These are phyloP conservation scores for Cetonia aurata DNA, from an alignment of 2,888 invertebrate genomes.

Conservation along the genomic window DNA sequence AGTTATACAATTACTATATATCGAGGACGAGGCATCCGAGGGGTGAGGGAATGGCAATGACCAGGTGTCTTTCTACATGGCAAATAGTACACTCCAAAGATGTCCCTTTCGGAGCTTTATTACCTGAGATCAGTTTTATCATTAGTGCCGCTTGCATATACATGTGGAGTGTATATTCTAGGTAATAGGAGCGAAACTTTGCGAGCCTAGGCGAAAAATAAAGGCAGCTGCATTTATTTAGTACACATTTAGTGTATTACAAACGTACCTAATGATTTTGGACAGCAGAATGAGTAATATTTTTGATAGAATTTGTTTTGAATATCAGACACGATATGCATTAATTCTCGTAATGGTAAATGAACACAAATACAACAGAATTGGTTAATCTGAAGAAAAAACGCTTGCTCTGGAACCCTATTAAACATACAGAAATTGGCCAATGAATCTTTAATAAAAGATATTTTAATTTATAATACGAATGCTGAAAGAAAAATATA, in stretches of 20 bases:
- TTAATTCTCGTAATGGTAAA: no score
- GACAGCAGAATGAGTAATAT: no score
- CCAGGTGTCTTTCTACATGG: conserved; percentile 45
- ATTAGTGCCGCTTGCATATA: conserved; percentile 45
- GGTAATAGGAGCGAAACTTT: conserved; percentile 3
- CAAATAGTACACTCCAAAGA: conserved; percentile 41
- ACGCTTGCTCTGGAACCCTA: no score
- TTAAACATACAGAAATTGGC: no score
- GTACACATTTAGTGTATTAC: background rate
- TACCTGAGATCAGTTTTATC: conserved; percentile 53
- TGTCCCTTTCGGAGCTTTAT: conserved; percentile 47
- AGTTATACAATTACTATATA: conserved; percentile 30
- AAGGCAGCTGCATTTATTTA: conserved; percentile 48
- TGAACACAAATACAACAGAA: no score
- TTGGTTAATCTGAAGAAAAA: no score
- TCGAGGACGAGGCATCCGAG: conserved; percentile 15
- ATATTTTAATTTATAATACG: no score
- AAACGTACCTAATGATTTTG: no score
- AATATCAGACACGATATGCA: no score
- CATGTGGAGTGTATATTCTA: conserved; percentile 8
- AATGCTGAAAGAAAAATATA: no score
- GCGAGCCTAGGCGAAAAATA: conserved; percentile 28
- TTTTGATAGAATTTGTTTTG: no score
- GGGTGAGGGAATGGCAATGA: conserved; percentile 32
- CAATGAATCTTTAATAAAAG: no score